These are phyloP conservation scores for Typhlichthys subterraneus DNA, from an alignment of 2,797 vertebrate species.

Conservation along the genomic window DNA sequence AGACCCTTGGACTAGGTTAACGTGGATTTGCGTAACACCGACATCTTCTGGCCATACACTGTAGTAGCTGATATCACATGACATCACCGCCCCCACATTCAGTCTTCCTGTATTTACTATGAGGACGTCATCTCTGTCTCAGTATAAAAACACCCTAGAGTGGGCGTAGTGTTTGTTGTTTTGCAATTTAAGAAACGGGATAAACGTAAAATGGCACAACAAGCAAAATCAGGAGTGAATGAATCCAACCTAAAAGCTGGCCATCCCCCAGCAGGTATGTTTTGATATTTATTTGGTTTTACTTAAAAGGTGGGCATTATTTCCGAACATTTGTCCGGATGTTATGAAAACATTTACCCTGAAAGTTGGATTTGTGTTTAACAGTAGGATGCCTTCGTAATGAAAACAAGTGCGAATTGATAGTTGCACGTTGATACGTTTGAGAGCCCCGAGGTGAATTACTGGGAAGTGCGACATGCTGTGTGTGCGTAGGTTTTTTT, in stretches of 20 bases:
- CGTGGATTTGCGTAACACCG: too few relatives aligned
- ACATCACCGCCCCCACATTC: background rate
- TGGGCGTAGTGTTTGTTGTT: conserved; percentile 28
- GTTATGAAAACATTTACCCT: too few relatives aligned
- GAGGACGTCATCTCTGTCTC: conserved; percentile 41
- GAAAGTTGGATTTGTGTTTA: too few relatives aligned
- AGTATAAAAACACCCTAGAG: conserved; percentile 62
- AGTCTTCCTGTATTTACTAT: conserved; percentile 43
- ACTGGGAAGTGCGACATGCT: background rate
- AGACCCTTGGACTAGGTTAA: too few relatives aligned
- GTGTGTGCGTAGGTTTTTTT: background rate
- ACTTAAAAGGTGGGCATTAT: background rate
- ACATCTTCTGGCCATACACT: background rate
- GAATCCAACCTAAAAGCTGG: conserved; percentile 70
- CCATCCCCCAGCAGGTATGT: conserved; percentile 79
- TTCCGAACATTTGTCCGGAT: background rate
- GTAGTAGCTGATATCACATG: background rate
- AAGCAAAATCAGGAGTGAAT: conserved; percentile 59
- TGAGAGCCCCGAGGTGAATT: background rate
- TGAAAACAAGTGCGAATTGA: too few relatives aligned
- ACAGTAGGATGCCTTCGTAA: too few relatives aligned
- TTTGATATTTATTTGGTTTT: background rate
- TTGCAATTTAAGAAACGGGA: background rate
- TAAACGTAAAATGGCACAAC: conserved; percentile 71
- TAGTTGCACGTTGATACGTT: too few relatives aligned